These are phyloP conservation scores for Blastobasis adustella DNA, from an alignment of 2,888 invertebrate genomes.

Conservation along the genomic window DNA sequence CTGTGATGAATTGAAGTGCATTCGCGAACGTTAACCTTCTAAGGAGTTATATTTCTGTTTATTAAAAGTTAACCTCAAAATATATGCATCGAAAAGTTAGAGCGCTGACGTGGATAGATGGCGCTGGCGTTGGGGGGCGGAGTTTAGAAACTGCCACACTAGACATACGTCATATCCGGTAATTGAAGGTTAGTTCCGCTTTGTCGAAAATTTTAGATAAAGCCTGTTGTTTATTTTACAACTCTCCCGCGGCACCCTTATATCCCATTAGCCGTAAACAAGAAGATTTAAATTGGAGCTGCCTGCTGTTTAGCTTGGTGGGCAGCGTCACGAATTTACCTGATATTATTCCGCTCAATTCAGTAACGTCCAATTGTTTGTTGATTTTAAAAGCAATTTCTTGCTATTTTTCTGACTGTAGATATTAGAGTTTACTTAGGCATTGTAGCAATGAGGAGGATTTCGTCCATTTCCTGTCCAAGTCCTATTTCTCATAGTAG, in stretches of 20 bases:
- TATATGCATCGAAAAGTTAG: constrained; percentile 13
- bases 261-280: constrained; percentile 21
- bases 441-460: too few relatives aligned
- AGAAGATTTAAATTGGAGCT: constrained; percentile 25
- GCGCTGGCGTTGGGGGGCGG: constrained; percentile 34
- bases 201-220: constrained; percentile 40
- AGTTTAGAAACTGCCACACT: constrained; percentile 33
- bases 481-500: too few relatives aligned
- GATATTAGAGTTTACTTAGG: too few relatives aligned
- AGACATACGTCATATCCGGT: constrained; percentile 37
- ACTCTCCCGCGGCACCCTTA: constrained; percentile 20
- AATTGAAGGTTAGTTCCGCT: constrained; percentile 36
- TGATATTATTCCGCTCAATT: too few relatives aligned
- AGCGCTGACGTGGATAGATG: constrained; percentile 31
- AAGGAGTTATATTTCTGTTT: background rate
- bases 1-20: background rate
- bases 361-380: too few relatives aligned
- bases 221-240: constrained; percentile 37
- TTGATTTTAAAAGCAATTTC: too few relatives aligned
- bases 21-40: background rate
- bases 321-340: too few relatives aligned
- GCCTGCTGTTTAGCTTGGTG: background rate
- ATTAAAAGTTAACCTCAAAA: constrained; percentile 43
- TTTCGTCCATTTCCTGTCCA: too few relatives aligned
- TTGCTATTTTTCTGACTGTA: too few relatives aligned